phyloP scores from a whole-genome alignment of 2,797 vertebrate genomes.

The Cynopterus sphinx region DNA sequence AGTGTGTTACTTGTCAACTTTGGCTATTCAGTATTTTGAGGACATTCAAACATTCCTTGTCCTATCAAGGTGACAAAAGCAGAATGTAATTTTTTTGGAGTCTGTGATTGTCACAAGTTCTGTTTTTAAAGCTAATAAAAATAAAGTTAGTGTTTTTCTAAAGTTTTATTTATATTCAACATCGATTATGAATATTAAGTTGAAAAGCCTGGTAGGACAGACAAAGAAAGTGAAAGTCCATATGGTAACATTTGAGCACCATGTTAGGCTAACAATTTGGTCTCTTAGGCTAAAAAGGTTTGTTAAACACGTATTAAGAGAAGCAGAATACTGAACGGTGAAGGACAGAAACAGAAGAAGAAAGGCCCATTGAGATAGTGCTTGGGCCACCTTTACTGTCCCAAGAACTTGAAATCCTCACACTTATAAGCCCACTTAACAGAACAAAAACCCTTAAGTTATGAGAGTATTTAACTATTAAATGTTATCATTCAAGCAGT shows the following conservation, averaged over 20 bases:
- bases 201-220: not conserved
- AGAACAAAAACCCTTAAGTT: not conserved
- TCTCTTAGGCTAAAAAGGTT: not conserved
- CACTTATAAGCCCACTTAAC: too few species aligned
- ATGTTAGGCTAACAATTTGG: not conserved
- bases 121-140: conserved; percentile 73
- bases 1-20: not conserved
- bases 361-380: rapidly evolving
- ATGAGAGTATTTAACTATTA: not conserved
- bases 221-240: not conserved
- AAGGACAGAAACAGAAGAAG: not conserved
- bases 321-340: not conserved
- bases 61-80: conserved; percentile 50
- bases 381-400: not conserved
- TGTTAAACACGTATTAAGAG: not conserved
- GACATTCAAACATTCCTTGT: conserved; percentile 36
- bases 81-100: not conserved
- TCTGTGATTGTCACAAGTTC: conserved; percentile 51
- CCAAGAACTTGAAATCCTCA: not conserved
- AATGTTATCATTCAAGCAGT: not conserved
- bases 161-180: not conserved
- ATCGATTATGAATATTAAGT: not conserved
- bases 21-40: conserved; percentile 29
- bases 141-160: conserved; percentile 55
- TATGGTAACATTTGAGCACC: not conserved